Conservation (phyloP, 2,888 invertebrate genomes). For the Calliscelio sp. region DNA sequence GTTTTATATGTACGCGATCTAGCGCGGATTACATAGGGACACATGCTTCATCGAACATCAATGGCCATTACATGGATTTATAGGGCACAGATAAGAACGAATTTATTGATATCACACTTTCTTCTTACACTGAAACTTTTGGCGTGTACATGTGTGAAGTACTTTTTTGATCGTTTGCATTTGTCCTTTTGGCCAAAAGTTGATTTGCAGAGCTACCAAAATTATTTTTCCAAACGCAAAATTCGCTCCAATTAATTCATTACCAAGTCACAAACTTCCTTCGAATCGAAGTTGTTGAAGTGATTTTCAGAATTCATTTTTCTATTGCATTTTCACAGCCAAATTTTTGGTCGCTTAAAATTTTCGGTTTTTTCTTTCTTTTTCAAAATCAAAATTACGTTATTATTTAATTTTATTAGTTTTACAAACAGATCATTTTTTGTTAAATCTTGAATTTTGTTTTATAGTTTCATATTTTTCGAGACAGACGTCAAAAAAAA, state of each 20-base stretch:
- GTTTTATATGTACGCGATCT: slow-evolving; percentile 30
- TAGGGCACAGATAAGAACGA: slow-evolving; percentile 68
- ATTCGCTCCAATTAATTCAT: not conserved
- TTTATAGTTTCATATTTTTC: not conserved
- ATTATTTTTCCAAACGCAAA: not conserved
- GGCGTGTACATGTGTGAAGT: slow-evolving; percentile 54
- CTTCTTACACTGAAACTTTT: slow-evolving; percentile 58
- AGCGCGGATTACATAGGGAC: slow-evolving; percentile 54
- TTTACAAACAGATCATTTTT: not conserved
- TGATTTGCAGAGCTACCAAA: slow-evolving; percentile 26
- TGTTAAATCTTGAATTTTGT: not conserved
- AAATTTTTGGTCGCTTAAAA: too few relatives aligned
- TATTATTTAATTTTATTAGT: too few relatives aligned
- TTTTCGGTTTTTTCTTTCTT: too few relatives aligned
- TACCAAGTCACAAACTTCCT: not conserved
- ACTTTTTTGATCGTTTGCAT: slow-evolving; percentile 55
- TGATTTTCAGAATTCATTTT: too few relatives aligned
- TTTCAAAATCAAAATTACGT: too few relatives aligned
- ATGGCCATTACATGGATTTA: slow-evolving; percentile 66
- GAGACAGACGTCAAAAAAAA: slow-evolving; percentile 21
- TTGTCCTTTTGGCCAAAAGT: slow-evolving; percentile 43
- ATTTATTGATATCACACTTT: slow-evolving; percentile 72
- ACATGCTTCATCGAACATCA: slow-evolving; percentile 72
- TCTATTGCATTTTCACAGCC: too few relatives aligned
- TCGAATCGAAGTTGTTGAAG: too few relatives aligned